These are phyloP conservation scores for Drosophila azteca DNA, from an alignment of 1,140 invertebrate genomes.

Conservation along the genomic window DNA sequence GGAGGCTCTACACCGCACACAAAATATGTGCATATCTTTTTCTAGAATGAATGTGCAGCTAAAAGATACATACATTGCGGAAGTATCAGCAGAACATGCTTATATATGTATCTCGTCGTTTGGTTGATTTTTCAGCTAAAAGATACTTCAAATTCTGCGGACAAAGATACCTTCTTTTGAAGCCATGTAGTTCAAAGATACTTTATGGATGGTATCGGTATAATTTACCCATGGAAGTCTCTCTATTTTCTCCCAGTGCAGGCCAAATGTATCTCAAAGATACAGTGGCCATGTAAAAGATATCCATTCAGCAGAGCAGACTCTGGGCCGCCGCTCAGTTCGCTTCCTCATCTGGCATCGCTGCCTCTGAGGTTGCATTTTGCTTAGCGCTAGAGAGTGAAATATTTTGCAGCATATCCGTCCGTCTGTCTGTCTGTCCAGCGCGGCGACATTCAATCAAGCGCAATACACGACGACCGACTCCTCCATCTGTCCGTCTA, in stretches of 20 bases:
- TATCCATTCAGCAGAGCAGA: constrained; percentile 48
- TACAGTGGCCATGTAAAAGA: constrained; percentile 54
- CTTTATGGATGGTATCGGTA: too few relatives aligned
- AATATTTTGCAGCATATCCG: constrained; percentile 42
- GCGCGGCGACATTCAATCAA: constrained; percentile 30
- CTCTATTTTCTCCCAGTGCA: too few relatives aligned
- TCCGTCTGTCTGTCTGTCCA: neutral
- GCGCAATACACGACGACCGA: constrained; percentile 12
- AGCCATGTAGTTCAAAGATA: too few relatives aligned
- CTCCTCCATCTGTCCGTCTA: neutral
- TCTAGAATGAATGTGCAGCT: too few relatives aligned
- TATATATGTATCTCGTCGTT: too few relatives aligned
- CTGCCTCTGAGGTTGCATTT: constrained; percentile 39
- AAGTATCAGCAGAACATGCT: too few relatives aligned
- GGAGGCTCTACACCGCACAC: neutral
- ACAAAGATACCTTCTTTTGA: too few relatives aligned
- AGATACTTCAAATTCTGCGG: too few relatives aligned
- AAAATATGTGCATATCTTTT: too few relatives aligned
- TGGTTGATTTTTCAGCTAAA: too few relatives aligned
- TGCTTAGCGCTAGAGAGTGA: constrained; percentile 49
- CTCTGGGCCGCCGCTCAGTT: neutral
- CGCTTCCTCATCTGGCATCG: constrained; percentile 47
- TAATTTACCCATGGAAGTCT: too few relatives aligned
- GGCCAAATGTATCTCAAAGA: constrained; percentile 45
- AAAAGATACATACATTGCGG: too few relatives aligned